These are phyloP conservation scores for Oceanodroma tethys DNA, from an alignment of 2,113 vertebrate genomes.

Conservation along the genomic window DNA sequence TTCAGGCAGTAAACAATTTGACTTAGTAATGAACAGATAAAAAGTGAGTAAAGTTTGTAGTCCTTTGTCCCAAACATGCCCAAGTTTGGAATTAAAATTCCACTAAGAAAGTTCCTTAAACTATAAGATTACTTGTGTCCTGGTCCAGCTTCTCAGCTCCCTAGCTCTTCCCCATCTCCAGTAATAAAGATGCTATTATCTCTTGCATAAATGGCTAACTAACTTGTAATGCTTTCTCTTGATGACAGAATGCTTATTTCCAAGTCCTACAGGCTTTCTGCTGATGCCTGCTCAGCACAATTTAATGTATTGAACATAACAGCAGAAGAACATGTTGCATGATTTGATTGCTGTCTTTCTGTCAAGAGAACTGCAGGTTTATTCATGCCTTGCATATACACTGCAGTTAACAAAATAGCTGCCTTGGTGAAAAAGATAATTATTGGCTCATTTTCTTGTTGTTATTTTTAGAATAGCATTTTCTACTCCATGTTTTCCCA, in stretches of 20 bases:
- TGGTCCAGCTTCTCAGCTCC: not conserved
- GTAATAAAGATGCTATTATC: not conserved
- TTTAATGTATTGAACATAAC: not conserved
- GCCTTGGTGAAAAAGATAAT: constrained; percentile 6
- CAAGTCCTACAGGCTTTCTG: not conserved
- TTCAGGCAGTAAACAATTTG: not conserved
- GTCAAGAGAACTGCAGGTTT: constrained; percentile 8
- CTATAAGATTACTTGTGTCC: not conserved
- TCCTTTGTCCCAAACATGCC: not conserved
- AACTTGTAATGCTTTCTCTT: not conserved
- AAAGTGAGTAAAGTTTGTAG: not conserved
- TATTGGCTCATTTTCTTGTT: not conserved
- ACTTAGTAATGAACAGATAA: not conserved
- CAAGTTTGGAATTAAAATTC: not conserved
- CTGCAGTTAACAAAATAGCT: not conserved
- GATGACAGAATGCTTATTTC: not conserved
- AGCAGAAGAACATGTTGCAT: not conserved
- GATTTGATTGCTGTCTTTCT: constrained; percentile 31
- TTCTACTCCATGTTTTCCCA: not conserved
- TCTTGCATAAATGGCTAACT: not conserved
- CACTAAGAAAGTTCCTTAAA: not conserved
- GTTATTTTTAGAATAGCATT: not conserved
- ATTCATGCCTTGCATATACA: not conserved
- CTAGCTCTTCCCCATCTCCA: not conserved
- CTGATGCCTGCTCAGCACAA: not conserved